Percentiles rank a stretch among this genome's conserved stretches.
phyloP scores from a whole-genome alignment of 2,113 vertebrate species.

The Athene cunicularia region DNA sequence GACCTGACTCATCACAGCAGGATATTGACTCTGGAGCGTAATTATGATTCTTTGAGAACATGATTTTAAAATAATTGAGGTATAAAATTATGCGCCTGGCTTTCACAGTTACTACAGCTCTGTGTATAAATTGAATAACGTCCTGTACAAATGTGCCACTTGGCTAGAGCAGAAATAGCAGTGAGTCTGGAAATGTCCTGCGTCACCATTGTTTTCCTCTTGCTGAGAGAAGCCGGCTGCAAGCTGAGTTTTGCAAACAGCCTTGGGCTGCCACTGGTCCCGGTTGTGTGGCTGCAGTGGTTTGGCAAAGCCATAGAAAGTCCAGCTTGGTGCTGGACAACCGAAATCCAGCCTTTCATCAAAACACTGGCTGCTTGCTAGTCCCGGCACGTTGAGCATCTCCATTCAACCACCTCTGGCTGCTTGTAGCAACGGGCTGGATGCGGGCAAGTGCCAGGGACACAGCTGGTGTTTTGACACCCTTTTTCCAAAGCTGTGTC shows the following conservation, averaged over 20 bases:
- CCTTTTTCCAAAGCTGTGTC: background rate
- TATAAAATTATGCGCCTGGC: conserved; percentile 43
- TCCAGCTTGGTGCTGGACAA: background rate
- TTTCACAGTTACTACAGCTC: conserved; percentile 25
- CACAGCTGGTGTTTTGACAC: background rate
- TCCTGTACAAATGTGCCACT: conserved; percentile 18
- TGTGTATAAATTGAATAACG: conserved; percentile 8
- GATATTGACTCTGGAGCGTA: conserved; percentile 55
- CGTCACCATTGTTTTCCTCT: background rate
- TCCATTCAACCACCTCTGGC: background rate
- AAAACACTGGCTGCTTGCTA: background rate
- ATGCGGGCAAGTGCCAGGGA: background rate
- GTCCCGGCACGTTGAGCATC: accelerated
- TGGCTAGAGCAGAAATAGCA: background rate
- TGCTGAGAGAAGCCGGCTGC: background rate
- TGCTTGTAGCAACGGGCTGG: background rate
- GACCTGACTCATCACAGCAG: conserved; percentile 53
- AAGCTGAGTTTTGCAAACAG: background rate
- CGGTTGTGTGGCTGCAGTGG: background rate
- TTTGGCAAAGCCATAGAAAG: background rate
- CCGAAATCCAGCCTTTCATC: background rate
- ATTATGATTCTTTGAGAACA: conserved; percentile 50
- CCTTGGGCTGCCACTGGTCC: background rate
- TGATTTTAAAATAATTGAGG: conserved; percentile 64
- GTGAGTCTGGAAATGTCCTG: background rate